Base-by-base conservation (phyloP, 2,888 invertebrate genomes). In the Spisula subtruncata region DNA sequence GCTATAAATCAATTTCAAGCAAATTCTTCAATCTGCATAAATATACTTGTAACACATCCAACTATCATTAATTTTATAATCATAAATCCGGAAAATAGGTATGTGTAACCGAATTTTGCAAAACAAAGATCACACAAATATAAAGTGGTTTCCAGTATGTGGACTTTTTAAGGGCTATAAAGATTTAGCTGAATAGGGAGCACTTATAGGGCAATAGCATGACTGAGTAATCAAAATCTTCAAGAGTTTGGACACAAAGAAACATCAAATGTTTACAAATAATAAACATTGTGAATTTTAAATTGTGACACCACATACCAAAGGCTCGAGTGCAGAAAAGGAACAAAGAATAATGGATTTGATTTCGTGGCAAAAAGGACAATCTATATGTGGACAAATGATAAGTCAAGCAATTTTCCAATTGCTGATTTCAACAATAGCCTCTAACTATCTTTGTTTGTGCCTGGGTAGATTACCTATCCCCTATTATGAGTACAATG, bases 401-500 rank as follows among this genome's bases (percentile, higher is more conserved):
- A 25, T 75, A 85, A 71, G 75, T 85, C 75, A 79, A 75, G 71
- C 79, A 48, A 85, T 29, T 85, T 60, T 54, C 60, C 35, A 48
- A 41, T 71, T n/a, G 54, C 20, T 60, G 51, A 46, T 71, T 71
- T 71, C 71, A 84, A 66, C 84, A 25, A 48, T 48, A 84, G 71
- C 32, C 35, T 25, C 12, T 18, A 54, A 54, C 85, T n/a, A 25
- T 32, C 51, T 25, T 16, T n/a, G n/a, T 85, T 10, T n/a, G 46
- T 51, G 16, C 12, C 20, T n/a, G 46, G 32, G 79, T 29, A 41
- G 29, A 25, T 41, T 79, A 80, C 56, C 85, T 85, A 85, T 46
- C 80, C 54, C 51, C 48, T 41, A 56, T 80, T 80, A n/a, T 51
- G 41, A 79, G 29, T 32, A 85, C 85, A 85, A 79, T 85, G 85